A percentile compares a stretch with the other conserved stretches of the same genome.
Conservation (phyloP, 2,113 vertebrate genomes). For the Saimiri boliviensis region DNA sequence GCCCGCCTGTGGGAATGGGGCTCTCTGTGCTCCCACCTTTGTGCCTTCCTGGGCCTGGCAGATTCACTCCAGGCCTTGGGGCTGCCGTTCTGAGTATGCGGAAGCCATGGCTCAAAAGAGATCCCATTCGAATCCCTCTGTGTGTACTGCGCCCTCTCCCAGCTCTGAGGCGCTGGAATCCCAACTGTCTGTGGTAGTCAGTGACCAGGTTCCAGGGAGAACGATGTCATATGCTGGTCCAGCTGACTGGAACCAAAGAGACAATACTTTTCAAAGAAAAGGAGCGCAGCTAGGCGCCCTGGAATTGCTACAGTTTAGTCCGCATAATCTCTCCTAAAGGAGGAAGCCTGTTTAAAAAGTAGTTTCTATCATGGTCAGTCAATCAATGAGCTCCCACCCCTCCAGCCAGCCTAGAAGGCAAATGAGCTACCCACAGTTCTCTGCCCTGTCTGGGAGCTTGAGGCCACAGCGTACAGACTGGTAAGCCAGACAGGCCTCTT, state of each 20-base stretch:
- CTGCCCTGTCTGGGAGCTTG: not conserved
- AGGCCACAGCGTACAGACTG: rapidly evolving
- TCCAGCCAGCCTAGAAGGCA: not conserved
- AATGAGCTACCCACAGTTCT: not conserved
- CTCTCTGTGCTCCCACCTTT: not conserved
- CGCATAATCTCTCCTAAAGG: not conserved
- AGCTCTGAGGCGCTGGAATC: not conserved
- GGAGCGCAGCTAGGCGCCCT: not conserved
- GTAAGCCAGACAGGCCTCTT: not conserved
- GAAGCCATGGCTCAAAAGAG: not conserved
- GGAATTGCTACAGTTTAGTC: not conserved
- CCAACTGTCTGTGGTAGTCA: not conserved
- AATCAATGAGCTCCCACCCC: rapidly evolving
- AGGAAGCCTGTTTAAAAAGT: not conserved
- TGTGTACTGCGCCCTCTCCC: rapidly evolving
- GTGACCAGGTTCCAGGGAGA: not conserved
- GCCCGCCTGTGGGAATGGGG: not conserved
- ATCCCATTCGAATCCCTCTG: not conserved
- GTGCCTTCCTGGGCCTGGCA: not conserved
- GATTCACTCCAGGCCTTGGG: not conserved
- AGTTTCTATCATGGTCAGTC: not conserved
- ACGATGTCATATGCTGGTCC: not conserved
- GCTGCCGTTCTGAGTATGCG: not conserved
- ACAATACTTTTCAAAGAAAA: not conserved
- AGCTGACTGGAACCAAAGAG: not conserved